These are phyloP conservation scores for Cheumatopsyche charites DNA, from an alignment of 1,140 invertebrate species.

Conservation along the genomic window DNA sequence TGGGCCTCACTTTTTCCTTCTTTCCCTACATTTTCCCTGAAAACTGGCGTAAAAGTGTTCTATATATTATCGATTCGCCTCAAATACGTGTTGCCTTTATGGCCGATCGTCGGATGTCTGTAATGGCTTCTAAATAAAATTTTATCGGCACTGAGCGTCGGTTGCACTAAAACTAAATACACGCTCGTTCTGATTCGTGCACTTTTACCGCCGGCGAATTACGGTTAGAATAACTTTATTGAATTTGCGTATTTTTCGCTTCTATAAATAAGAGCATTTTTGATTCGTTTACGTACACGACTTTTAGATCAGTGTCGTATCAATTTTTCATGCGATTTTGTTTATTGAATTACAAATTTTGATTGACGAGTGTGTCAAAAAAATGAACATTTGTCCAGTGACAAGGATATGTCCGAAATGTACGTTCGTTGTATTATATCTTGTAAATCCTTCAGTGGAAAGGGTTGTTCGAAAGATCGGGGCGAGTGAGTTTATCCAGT, in stretches of 20 bases:
- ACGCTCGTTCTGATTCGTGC: conserved; percentile 4
- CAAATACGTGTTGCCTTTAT: conserved; percentile 26
- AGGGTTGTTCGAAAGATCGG: no score
- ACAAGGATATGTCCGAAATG: not conserved
- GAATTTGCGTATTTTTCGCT: not conserved
- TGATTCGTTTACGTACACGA: not conserved
- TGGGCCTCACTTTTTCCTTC: not conserved
- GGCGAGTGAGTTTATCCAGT: no score
- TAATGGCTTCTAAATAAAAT: conserved; percentile 25
- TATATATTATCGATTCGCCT: conserved; percentile 22
- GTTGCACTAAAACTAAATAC: conserved; percentile 22
- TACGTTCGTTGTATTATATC: no score
- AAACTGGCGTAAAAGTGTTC: no score
- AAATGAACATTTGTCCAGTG: conserved; percentile 16
- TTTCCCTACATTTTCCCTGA: no score
- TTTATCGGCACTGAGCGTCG: conserved; percentile 26
- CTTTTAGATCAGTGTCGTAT: not conserved
- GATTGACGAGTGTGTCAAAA: conserved; percentile 19
- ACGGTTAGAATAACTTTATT: not conserved
- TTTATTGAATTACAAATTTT: conserved; percentile 26
- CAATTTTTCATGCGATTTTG: conserved; percentile 6
- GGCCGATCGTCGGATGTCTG: conserved; percentile 24
- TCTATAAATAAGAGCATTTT: not conserved
- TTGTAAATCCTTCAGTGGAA: no score
- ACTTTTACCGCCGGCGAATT: not conserved